A percentile compares a stretch with the other conserved stretches of the same genome.
These are phyloP conservation scores for Mamestra brassicae DNA, from an alignment of 2,888 invertebrate genomes.

Conservation along the genomic window DNA sequence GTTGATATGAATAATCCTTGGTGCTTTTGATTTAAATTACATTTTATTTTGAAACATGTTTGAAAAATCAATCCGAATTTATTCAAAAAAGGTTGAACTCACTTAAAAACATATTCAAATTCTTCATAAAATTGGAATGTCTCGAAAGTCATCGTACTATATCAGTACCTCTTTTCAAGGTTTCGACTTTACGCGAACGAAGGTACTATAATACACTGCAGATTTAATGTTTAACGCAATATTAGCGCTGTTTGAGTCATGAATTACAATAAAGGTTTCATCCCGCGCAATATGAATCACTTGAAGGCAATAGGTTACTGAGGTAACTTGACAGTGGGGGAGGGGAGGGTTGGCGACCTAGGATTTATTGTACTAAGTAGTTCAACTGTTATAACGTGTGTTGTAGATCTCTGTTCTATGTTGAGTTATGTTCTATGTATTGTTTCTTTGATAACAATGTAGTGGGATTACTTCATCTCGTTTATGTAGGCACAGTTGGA, in stretches of 20 bases:
- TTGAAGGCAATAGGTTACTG: slow-evolving; percentile 30
- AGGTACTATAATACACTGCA: no score
- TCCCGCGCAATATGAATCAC: slow-evolving; percentile 33
- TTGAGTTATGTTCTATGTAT: background rate
- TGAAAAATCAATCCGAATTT: no score
- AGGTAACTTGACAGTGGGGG: background rate
- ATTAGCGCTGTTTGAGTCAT: background rate
- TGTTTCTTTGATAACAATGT: background rate
- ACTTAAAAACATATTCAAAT: no score
- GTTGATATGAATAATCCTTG: no score
- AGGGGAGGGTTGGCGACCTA: background rate
- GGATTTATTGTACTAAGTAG: background rate
- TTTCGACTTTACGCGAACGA: no score
- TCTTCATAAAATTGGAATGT: no score
- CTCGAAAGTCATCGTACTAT: no score
- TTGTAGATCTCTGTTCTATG: background rate
- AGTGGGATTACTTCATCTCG: background rate
- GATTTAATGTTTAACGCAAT: background rate
- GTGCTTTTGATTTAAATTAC: no score
- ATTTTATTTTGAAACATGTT: no score
- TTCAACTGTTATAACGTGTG: background rate
- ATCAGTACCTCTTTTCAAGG: no score
- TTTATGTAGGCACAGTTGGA: background rate
- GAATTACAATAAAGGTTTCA: background rate
- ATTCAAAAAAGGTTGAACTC: no score